Base-by-base conservation (phyloP, 92 coral and sea anemone genomes). In the Bergia puertoricense region DNA sequence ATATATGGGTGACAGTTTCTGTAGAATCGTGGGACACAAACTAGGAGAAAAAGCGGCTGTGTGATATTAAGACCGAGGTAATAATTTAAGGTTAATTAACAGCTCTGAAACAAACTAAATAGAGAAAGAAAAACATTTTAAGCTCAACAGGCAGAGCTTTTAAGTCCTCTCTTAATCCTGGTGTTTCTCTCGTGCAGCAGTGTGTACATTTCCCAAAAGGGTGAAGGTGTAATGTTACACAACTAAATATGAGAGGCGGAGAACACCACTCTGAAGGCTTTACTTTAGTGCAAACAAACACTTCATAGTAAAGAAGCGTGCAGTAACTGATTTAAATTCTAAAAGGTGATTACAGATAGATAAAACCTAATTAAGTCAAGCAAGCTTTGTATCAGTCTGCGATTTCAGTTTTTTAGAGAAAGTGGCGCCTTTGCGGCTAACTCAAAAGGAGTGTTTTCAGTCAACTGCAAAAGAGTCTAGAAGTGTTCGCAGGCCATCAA, bases 131-230 rank as follows among this genome's bases (percentile, higher is more conserved):
- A 78, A 36, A 67, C 5, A 42, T 18, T 82, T 65, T 62, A 82
- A 38, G 15, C 45, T 84, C 22, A 45, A 56, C 79, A 69, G n/a
- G 3, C 40, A 56, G 22, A 68, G 77, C 87, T 71, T 43, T 84
- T 84, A 71, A 84, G 77, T 30, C 79, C 40, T 45, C 68, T 82
- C 22, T 69, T 84, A 84, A 84, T 84, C 87, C 79, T 30, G 38
- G 41, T 43, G 44, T n/a, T 18, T 30, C 66, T 51, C 87, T 84
- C 87, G 87, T 84, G 87, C 37, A 23, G 44, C 38, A 36, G 3
- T 84, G 79, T 84, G 87, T 84, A 84, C 87, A 84, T 45, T 84
- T 84, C 66, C 77, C 57, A 36, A 16, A 77, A 44, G 36, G 13
- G 0, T 41, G 37, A 18, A 79, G 59, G 44, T 79, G 62, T 46